Evolutionary conservation across 2,113 vertebrate species (phyloP).

Genomic region (Scatophagus argus): DNA sequence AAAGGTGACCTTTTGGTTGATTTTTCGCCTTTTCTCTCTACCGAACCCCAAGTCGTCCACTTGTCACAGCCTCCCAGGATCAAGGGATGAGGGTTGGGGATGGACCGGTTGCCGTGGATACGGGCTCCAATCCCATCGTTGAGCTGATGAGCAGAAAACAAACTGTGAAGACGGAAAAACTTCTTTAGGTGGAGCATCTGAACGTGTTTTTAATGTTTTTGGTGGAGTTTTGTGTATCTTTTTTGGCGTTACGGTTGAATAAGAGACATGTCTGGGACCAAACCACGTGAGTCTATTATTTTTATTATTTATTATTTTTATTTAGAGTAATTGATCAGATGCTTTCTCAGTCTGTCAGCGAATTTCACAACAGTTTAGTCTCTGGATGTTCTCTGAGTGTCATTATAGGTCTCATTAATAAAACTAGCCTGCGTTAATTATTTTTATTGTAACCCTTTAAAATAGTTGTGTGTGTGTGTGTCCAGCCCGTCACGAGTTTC

Average conservation of each 20-base stretch:
- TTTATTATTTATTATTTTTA: background rate
- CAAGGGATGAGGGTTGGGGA: constrained; percentile 46
- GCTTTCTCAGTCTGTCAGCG: background rate
- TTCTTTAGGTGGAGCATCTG: constrained; percentile 9
- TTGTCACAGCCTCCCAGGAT: constrained; percentile 14
- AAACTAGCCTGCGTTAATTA: too few relatives aligned
- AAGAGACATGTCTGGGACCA: constrained; percentile 66
- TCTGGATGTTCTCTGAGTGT: background rate
- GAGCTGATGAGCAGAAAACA: constrained; percentile 47
- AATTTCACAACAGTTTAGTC: background rate
- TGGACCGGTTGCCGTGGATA: constrained; percentile 60
- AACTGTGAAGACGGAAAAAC: constrained; percentile 18
- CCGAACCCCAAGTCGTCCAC: constrained; percentile 13
- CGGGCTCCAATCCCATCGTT: constrained; percentile 29
- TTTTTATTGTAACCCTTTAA: background rate
- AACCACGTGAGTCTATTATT: constrained; percentile 73
- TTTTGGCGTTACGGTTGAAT: constrained; percentile 35
- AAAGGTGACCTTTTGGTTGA: constrained; percentile 41
- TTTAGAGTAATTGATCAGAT: background rate
- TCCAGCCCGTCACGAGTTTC: constrained; percentile 40
- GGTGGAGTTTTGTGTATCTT: constrained; percentile 15
- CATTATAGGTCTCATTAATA: background rate
- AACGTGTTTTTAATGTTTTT: constrained; percentile 47
- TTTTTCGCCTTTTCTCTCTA: constrained; percentile 30
- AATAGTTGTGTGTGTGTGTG: constrained; percentile 5